Evolutionary conservation across 2,888 invertebrate genomes (phyloP), one percentile per base, ranked within the genome.

Genomic region (Amblyjoppa fuscipennis): DNA sequence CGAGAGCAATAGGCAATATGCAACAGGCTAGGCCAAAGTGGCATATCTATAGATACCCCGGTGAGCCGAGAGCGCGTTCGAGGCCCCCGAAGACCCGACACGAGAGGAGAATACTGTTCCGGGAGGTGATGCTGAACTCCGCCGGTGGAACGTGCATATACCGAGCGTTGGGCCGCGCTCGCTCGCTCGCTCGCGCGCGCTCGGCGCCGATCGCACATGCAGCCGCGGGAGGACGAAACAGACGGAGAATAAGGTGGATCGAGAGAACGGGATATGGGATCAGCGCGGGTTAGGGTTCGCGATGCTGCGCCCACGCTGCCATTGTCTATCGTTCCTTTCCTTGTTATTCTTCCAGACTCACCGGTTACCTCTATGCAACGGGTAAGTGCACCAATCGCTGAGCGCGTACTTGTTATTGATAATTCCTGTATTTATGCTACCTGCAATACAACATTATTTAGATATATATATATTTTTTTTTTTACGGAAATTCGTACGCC

Each of bases 251-350:
- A 84, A 85, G 81, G 78, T 75, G 84, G 81, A 78, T 53, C 74
- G 61, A 88, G 90, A 89, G 90, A 91, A 89, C 92, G 92, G 92
- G 92, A 93, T 93, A 93, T 91, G 92, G 93, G 92, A 92, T 93
- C 93, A 93, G 91, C 91, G 89, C 89, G 89, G 92, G 92, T 92
- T 92, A 92, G 92, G 92, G 91, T 92, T 92, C 91, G 93, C 90
- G 90, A 91, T 92, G 91, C 93, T 92, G 93, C 93, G 93, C 93
- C 93, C 92, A 93, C 93, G 91, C 92, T 90, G 89, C 93, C 89
- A 92, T 92, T 92, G 92, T 92, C 91, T 90, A 76, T 91, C 89
- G 74, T 79, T 78, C 70, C 77, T 83, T 61, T 76, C 59, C 56
- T 81, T 82, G 82, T 84, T 83, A 74, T 81, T 76, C 71, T 81